Evolutionary conservation across 2,797 vertebrate species (phyloP).

Genomic region (Delichon dasypus): DNA sequence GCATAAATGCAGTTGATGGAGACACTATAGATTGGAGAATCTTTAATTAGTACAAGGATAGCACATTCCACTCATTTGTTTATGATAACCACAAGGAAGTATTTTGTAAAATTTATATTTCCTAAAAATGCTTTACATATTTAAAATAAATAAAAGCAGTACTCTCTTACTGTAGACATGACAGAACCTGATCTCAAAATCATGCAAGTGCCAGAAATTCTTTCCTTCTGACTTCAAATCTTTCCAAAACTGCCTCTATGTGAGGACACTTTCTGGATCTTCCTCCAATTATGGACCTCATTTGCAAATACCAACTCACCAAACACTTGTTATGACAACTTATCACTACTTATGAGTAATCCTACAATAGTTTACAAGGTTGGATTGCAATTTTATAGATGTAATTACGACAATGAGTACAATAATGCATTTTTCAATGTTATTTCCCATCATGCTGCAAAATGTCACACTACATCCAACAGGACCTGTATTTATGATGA

Average conservation of each 20-base stretch:
- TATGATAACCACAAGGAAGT: background rate
- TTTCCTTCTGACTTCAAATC: slow-evolving; percentile 8
- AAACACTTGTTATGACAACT: background rate
- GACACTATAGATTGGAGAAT: background rate
- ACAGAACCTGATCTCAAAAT: background rate
- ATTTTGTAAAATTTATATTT: background rate
- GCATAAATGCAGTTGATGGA: background rate
- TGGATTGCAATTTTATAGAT: background rate
- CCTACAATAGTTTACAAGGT: background rate
- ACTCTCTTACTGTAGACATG: background rate
- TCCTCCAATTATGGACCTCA: background rate
- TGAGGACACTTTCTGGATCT: background rate
- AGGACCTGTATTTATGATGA: background rate
- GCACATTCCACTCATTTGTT: background rate
- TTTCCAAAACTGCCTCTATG: background rate
- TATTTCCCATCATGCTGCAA: background rate
- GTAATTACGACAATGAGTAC: background rate
- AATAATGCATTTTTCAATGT: background rate
- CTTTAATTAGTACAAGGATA: background rate
- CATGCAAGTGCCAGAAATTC: slow-evolving; percentile 12
- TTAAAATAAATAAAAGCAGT: background rate
- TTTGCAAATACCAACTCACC: background rate
- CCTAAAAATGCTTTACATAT: background rate
- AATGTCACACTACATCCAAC: background rate
- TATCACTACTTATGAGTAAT: background rate